These are phyloP conservation scores for Phoeniculus purpureus DNA, from an alignment of 2,797 vertebrate species.

Conservation along the genomic window DNA sequence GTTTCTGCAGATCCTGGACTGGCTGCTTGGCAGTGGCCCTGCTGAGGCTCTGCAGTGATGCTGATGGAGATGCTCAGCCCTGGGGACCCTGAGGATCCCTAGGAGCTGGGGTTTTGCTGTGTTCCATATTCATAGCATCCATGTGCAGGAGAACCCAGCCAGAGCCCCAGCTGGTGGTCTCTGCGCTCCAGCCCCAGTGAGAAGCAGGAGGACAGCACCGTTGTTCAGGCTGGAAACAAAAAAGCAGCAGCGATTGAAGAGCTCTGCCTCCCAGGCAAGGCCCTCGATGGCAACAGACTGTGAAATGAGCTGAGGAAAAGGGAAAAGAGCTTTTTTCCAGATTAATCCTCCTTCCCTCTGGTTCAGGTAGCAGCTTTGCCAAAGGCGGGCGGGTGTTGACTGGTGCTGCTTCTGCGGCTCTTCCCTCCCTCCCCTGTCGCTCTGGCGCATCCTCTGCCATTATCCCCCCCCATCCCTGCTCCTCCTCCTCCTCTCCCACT, in stretches of 20 bases:
- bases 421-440: background rate
- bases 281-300: constrained; percentile 8
- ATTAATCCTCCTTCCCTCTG: background rate
- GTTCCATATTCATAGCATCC: background rate
- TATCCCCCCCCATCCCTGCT: background rate
- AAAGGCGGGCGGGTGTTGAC: background rate
- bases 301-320: background rate
- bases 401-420: background rate
- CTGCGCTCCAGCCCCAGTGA: background rate
- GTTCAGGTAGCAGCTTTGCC: background rate
- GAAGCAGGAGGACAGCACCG: background rate
- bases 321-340: background rate
- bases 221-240: background rate
- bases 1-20: background rate
- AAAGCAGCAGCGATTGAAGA: constrained; percentile 5
- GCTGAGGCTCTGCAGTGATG: background rate
- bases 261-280: background rate
- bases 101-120: background rate
- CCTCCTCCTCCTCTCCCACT: background rate
- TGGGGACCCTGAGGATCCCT: background rate
- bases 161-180: background rate
- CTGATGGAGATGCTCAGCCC: background rate
- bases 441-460: background rate
- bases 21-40: background rate
- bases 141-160: background rate